Base-by-base conservation (phyloP, 2,797 vertebrate genomes). In the Thripadectes ignobilis region DNA sequence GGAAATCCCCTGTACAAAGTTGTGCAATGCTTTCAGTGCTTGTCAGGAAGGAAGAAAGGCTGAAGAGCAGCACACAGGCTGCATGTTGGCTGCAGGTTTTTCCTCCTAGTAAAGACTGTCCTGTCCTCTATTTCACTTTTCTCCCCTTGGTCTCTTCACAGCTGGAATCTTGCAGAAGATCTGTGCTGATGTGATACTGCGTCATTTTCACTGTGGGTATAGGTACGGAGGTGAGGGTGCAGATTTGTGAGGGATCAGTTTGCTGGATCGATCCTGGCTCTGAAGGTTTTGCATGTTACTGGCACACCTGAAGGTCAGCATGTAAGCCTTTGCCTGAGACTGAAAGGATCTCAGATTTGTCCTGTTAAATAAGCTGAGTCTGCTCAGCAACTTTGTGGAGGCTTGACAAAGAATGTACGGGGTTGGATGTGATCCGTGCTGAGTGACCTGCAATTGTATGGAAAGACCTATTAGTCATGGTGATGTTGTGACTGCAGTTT, bases 141-240 rank as follows among this genome's bases (percentile, higher is more conserved):
- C 12, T 62, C 14, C 36, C 7, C 4, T 29, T 29, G n/a, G 22
- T 26, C 8, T 62, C 22, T 49, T 21, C 48, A 13, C 7, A 24
- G 43, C 26, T 39, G 65, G 45, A n/a, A 5, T 26, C 49, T 58
- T 36, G 21, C 14, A 30, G 49, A 20, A 54, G 38, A 22, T 45
- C 27, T 0, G 0, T 4, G 52, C 11, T 0, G 2, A 6, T 18
- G 26, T 14, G 19, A 13, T 82, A 3, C 29, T 52, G 17, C 13
- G 2, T 20, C 3, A 7, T 27, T 86, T 86, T 76, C 55, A 8
- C 13, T 34, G 41, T 61, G 62, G 48, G 23, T 8, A 15, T 81
- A 8, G 41, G 14, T 2, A 2, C 0, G 2, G 30, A 74, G 38
- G 6, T 41, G 55, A 81, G 39, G 24, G 27, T 46, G 9, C 5